Evolutionary conservation across 2,113 vertebrate genomes (phyloP).

Genomic region (Gymnorhina tibicen): DNA sequence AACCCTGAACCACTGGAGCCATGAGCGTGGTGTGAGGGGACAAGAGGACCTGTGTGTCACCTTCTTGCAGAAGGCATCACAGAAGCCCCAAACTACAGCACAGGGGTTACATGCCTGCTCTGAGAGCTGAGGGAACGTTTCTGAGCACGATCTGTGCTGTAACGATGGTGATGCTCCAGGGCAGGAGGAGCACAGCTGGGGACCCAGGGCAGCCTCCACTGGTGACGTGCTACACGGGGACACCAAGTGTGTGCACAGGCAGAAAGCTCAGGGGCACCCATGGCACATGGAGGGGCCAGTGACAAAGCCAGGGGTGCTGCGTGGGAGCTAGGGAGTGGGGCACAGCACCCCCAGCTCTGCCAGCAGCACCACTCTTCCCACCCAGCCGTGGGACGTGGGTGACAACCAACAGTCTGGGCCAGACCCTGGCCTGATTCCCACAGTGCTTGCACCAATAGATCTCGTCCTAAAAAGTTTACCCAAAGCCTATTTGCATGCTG

Average conservation of each 20-base stretch:
- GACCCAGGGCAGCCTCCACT: background rate
- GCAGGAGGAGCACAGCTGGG: background rate
- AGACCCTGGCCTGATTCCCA: background rate
- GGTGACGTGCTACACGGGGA: rapidly evolving
- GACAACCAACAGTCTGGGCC: background rate
- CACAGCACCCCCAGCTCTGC: background rate
- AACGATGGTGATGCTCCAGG: rapidly evolving
- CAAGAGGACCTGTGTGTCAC: background rate
- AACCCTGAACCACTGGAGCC: background rate
- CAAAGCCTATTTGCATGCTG: background rate
- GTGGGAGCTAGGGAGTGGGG: background rate
- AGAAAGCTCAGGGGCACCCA: background rate
- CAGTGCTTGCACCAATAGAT: background rate
- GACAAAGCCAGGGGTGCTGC: background rate
- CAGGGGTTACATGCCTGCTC: background rate
- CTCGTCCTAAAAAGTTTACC: background rate
- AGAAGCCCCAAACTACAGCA: background rate
- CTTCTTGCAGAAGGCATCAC: background rate
- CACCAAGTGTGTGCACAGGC: background rate
- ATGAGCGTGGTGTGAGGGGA: background rate
- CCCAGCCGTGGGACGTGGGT: rapidly evolving
- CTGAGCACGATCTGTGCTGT: rapidly evolving
- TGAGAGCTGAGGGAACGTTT: background rate
- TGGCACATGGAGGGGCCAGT: rapidly evolving
- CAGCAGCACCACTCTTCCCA: background rate